These are phyloP conservation scores for Pantala flavescens DNA, from an alignment of 1,140 invertebrate genomes.

Conservation along the genomic window DNA sequence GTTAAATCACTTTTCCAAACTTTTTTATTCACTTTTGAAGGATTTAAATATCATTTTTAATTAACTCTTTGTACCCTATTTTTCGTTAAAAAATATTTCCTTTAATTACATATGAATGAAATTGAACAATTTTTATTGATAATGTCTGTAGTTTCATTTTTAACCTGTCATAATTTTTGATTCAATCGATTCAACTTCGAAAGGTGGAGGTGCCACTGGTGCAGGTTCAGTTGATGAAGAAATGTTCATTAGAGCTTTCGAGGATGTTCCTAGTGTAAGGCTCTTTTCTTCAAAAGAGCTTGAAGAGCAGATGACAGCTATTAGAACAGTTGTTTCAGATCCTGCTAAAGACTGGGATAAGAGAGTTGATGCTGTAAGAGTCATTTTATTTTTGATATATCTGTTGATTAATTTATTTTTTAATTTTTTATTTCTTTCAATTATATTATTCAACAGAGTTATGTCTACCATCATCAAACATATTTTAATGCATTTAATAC, in stretches of 20 bases:
- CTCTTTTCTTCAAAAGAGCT: constrained; percentile 76
- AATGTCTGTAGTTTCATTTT: too few relatives aligned
- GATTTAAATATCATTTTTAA: too few relatives aligned
- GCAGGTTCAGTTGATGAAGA: constrained; percentile 84
- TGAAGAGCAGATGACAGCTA: constrained; percentile 67
- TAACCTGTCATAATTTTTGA: too few relatives aligned
- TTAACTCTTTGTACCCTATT: too few relatives aligned
- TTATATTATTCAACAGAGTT: not conserved
- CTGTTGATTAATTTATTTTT: not conserved
- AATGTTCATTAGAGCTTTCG: constrained; percentile 74
- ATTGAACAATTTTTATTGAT: too few relatives aligned
- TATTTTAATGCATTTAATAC: too few relatives aligned
- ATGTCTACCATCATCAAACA: too few relatives aligned
- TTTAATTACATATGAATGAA: too few relatives aligned
- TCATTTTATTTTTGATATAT: not conserved
- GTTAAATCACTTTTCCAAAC: too few relatives aligned
- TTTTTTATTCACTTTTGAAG: too few relatives aligned
- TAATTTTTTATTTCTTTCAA: not conserved
- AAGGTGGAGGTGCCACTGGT: constrained; percentile 29
- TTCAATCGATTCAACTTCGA: not conserved
- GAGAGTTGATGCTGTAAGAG: constrained; percentile 70
- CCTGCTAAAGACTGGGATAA: constrained; percentile 86
- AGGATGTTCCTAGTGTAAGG: constrained; percentile 67
- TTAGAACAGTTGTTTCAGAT: constrained; percentile 65
- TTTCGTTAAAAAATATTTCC: too few relatives aligned